A percentile compares a stretch with the other conserved stretches of the same genome.
Evolutionary conservation across 2,113 vertebrate species (phyloP).

Genomic region (Rafetus swinhoei): DNA sequence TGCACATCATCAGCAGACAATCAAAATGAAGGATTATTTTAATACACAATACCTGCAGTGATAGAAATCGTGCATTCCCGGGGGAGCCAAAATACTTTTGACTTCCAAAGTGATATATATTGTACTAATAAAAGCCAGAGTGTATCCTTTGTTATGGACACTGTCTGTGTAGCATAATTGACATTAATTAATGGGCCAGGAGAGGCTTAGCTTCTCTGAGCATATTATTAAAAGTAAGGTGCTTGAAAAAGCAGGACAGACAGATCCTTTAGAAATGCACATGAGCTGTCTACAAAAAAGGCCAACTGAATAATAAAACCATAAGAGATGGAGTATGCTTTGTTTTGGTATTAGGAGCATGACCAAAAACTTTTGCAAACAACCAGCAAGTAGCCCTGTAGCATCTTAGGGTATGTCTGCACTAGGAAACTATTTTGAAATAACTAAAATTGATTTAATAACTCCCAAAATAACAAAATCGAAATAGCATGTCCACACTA

Average conservation of each 20-base stretch:
- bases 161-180: background rate
- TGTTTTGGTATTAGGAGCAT: background rate
- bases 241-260: background rate
- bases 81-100: background rate
- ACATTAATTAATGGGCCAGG: background rate
- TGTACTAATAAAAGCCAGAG: background rate
- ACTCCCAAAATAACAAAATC: too few species aligned
- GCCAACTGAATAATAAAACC: rapidly evolving
- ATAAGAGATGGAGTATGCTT: rapidly evolving
- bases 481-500: too few species aligned
- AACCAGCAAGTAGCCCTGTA: background rate
- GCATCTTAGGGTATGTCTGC: too few species aligned
- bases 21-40: background rate
- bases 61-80: rapidly evolving
- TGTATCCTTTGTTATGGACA: rapidly evolving
- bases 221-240: background rate
- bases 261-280: background rate
- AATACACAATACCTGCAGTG: background rate
- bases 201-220: background rate
- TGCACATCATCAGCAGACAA: rapidly evolving
- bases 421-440: too few species aligned
- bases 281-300: background rate
- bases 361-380: background rate
- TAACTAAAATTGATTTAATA: too few species aligned
- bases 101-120: background rate